Base-by-base conservation (phyloP, 2,888 invertebrate species). In the Tipula lateralis region DNA sequence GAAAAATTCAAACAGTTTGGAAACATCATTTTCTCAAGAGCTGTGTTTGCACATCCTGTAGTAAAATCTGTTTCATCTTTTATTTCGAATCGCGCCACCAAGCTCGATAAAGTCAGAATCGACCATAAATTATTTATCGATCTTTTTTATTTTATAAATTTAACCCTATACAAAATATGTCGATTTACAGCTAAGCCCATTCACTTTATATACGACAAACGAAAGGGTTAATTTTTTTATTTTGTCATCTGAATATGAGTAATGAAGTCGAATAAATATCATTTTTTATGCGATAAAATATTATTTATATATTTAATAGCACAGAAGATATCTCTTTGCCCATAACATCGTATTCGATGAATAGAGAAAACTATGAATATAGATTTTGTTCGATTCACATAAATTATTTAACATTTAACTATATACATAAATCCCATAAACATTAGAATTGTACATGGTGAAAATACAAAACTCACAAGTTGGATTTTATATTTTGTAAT, bases 401-500 rank as follows among this genome's bases (percentile, higher is more conserved):
- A 66, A 66, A 66, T 66, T 66, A 66, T 66, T 66, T 6, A 50
- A 16, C 16, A 50, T 50, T 16, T 50, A 16, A 6, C 9, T 9
- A 44, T 39, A n/a, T 24, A 24, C 3, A 9, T 24, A 24, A 9
- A 66, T 24, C 66, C 66, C 66, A 66, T 66, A 66, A 66, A 66
- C 66, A 66, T 66, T 66, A 66, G 66, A 66, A 66, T 66, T 66
- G 66, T 24, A 66, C 66, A 66, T 66, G 66, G 66, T 66, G 66
- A 66, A 66, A 66, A 66, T 66, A 66, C 66, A 66, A 66, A 66
- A 66, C 66, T 66, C 66, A 66, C 66, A 66, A 66, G 66, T 66
- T 66, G 66, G 24, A 66, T 66, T 66, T 66, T 50, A 6, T 50
- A 19, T 50, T 19, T 66, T 66, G 66, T 66, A 66, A 66, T 66